Percentiles rank a stretch among this genome's conserved stretches.
phyloP scores from a whole-genome alignment of 2,888 invertebrate species.

The Neoscelio sp. region DNA sequence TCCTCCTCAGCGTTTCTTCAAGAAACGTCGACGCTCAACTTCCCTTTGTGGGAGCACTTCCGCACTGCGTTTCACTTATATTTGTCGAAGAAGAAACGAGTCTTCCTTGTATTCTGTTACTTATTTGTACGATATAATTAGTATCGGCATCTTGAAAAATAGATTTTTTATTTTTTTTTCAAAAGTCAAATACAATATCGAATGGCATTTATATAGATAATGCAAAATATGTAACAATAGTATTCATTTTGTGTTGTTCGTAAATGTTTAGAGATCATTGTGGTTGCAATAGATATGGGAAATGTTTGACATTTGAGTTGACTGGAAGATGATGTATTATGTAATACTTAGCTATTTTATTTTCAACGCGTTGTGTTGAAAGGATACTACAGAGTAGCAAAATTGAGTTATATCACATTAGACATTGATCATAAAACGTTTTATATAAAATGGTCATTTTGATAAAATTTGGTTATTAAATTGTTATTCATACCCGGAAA shows the following conservation, averaged over 20 bases:
- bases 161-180: background rate
- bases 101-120: too few species aligned
- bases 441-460: background rate
- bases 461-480: background rate
- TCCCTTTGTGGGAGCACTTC: conserved; percentile 63
- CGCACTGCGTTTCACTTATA: conserved; percentile 50
- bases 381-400: conserved; percentile 7
- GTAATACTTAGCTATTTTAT: conserved; percentile 40
- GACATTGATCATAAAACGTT: background rate
- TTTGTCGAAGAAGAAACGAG: conserved; percentile 36
- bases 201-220: conserved; percentile 48
- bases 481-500: too few species aligned
- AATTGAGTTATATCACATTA: conserved; percentile 13
- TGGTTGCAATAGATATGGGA: conserved; percentile 54
- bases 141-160: conserved; percentile 10
- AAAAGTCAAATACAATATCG: background rate
- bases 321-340: conserved; percentile 64
- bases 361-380: conserved; percentile 32
- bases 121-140: conserved; percentile 18
- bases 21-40: conserved; percentile 58
- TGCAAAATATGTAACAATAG: conserved; percentile 60
- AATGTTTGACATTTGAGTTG: conserved; percentile 65
- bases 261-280: conserved; percentile 41
- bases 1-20: conserved; percentile 53
- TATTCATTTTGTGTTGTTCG: conserved; percentile 37